A percentile compares a stretch with the other conserved stretches of the same genome.
phyloP scores from a whole-genome alignment of 2,113 vertebrate genomes.

The Pseudolaguvia tuberculata region DNA sequence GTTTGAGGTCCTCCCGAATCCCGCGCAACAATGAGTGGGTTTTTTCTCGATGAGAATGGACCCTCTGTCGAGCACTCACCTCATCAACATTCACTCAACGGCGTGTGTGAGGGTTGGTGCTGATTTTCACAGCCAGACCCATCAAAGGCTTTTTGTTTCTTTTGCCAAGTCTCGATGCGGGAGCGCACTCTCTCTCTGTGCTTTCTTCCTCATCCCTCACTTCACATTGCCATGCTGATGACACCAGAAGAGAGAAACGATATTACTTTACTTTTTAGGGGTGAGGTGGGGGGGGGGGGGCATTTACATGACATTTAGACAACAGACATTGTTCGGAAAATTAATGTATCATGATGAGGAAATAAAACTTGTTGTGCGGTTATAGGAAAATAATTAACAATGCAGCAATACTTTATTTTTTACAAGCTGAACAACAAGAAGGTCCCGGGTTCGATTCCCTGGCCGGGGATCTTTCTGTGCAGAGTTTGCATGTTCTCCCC shows the following conservation, averaged over 20 bases:
- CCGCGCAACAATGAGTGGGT: neutral
- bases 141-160: conserved; percentile 40
- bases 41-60: conserved; percentile 53
- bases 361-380: neutral
- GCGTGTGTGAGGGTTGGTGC: conserved; percentile 37
- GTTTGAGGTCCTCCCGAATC: neutral
- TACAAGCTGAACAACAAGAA: no score
- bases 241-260: neutral
- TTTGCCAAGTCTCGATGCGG: neutral
- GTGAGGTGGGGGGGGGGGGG: no score
- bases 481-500: no score
- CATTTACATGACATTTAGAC: no score
- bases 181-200: neutral
- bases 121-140: conserved; percentile 41
- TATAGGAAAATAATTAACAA: neutral
- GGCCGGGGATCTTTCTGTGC: no score
- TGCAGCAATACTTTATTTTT: no score
- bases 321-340: neutral
- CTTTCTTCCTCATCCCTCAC: neutral
- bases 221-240: neutral
- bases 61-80: conserved; percentile 51
- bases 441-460: no score
- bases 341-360: neutral
- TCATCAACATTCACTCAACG: conserved; percentile 64
- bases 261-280: neutral